Evolutionary conservation across 2,797 vertebrate genomes (phyloP), one percentile per base, ranked within the genome.

Genomic region (Tachyglossus aculeatus): DNA sequence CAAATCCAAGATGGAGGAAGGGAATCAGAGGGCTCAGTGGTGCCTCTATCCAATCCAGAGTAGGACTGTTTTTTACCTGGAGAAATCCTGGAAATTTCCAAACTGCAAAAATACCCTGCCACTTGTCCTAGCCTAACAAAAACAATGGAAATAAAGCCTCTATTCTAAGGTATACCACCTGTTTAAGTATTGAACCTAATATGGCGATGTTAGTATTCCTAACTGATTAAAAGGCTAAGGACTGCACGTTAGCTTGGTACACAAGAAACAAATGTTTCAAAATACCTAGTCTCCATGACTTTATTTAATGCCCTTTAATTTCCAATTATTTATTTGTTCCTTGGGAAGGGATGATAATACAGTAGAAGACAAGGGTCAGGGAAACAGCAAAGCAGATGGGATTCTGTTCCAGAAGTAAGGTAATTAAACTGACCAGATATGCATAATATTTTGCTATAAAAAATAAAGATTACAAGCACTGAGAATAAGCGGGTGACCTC

Each of bases 241-340:
- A 29, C 9, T 19, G 12, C 25, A 31, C 14, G 34, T 31, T 51
- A 50, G 13, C 63, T 74, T 31, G 38, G 32, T 41, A 5, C 22
- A 18, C 45, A 32, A 79, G 70, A 71, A 21, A 27, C 43, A 45
- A 0, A 2, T 14, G 27, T 32, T 73, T 58, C 47, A 69, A 51
- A 44, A 50, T 77, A 69, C 74, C 55, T 65, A 32, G 51, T 71
- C 32, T 25, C 29, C 38, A 16, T 25, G 65, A 67, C 62, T 29
- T 70, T 77, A 62, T 61, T 81, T 78, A 78, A 75, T 24, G 43
- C 41, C 53, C 69, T 81, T 82, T 85, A 24, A 81, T 72, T 86
- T 79, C 81, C 87, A 75, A 88, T 90, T 80, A 78, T 80, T 86
- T 82, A 39, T 81, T 72, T 71, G n/a, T 52, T 86, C 86, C 69